Percentiles rank a stretch among this genome's conserved stretches.
These are phyloP conservation scores for Centropus unirufus DNA, from an alignment of 2,113 vertebrate species.

Conservation along the genomic window DNA sequence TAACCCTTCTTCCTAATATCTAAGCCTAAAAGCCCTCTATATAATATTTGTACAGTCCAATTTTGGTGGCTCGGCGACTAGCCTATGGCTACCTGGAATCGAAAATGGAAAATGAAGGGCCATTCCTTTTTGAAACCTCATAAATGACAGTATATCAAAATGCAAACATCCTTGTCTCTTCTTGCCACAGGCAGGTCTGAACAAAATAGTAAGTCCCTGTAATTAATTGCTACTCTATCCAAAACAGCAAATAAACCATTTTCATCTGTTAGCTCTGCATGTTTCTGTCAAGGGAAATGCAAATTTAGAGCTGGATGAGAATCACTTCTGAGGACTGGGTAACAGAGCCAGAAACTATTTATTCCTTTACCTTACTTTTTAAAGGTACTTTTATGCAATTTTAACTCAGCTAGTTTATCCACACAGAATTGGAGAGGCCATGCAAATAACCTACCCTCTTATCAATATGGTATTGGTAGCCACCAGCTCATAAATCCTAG, in stretches of 20 bases:
- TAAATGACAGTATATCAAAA: not conserved
- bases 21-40: not conserved
- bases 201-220: not conserved
- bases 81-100: not conserved
- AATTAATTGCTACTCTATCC: not conserved
- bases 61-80: not conserved
- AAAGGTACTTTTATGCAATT: not conserved
- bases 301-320: not conserved
- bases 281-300: constrained; percentile 9
- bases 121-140: not conserved
- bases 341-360: not conserved
- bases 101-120: not conserved
- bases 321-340: not conserved
- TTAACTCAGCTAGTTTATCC: not conserved
- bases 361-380: not conserved
- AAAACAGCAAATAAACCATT: not conserved
- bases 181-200: not conserved
- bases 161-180: not conserved
- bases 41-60: not conserved
- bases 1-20: no score
- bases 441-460: not conserved
- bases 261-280: not conserved
- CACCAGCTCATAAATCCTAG: not conserved
- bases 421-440: not conserved
- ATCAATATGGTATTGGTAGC: not conserved